Conservation (phyloP, 2,888 invertebrate genomes). For the Helobdella robusta region DNA sequence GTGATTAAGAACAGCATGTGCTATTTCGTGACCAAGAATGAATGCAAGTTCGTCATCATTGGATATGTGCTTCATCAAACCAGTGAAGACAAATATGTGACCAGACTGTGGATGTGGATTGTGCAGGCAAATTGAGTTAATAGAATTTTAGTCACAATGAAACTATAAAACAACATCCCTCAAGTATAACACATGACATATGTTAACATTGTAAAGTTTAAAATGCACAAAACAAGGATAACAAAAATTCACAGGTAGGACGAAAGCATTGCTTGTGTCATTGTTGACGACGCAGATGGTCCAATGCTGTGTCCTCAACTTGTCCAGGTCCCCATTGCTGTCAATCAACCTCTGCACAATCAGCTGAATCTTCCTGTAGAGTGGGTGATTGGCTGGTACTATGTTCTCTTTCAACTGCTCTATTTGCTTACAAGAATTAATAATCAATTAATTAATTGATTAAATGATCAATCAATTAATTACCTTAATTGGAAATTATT, state of each 20-base stretch:
- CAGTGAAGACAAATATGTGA: slow-evolving; percentile 56
- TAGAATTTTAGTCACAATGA: no score
- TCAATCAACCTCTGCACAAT: slow-evolving; percentile 50
- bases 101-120: no score
- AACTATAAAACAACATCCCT: no score
- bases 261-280: slow-evolving; percentile 53
- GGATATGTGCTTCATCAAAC: slow-evolving; percentile 51
- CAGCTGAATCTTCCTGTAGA: slow-evolving; percentile 46
- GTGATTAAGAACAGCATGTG: slow-evolving; percentile 56
- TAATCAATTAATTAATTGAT: no score
- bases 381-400: slow-evolving; percentile 46
- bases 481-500: no score
- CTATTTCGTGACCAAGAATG: slow-evolving; percentile 57
- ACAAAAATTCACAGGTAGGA: slow-evolving; percentile 52
- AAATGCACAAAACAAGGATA: no score
- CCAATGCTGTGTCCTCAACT: slow-evolving; percentile 52
- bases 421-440: slow-evolving; percentile 47
- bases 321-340: slow-evolving; percentile 52
- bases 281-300: slow-evolving; percentile 52
- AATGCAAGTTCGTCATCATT: slow-evolving; percentile 55
- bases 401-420: slow-evolving; percentile 43
- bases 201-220: no score
- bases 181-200: no score
- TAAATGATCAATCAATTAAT: no score
- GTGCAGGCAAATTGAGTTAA: no score